Evolutionary conservation across 2,888 invertebrate species (phyloP), one percentile per base, ranked within the genome.

Genomic region (Lasioglossum leucozonium): DNA sequence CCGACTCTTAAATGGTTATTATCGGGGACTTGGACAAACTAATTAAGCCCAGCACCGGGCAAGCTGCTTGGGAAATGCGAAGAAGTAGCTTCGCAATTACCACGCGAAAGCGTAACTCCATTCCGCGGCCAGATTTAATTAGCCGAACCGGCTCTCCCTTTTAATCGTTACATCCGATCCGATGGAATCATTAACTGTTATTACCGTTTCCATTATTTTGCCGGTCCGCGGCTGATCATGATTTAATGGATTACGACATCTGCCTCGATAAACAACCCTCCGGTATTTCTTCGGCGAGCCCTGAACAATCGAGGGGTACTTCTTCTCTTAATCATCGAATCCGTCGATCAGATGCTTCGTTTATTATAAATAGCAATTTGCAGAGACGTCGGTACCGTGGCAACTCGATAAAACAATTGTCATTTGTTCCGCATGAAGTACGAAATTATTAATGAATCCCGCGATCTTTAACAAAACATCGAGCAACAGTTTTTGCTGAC

Each of bases 11-110:
- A 44, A 72, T 5, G 34, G 37, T 18, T 26, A 72, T 72, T 72
- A 72, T 82, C 76, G 82, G 34, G 67, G 37, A 44, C 83, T 55
- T 40, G 42, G 65, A 13, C 16, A 18, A 65, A 72, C 72, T 71
- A 82, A 75, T 82, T 82, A 72, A 47, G 67, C n/a, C n/a, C 26
- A 22, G 11, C 51, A 51, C 16, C 42, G 16, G 2, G 30, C 62
- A 26, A 65, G 40, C 30, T 30, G 37, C 11, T 51, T n/a, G 18
- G 67, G 16, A 30, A n/a, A 18, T 16, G 37, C 34, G 30, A 22
- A 47, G 74, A 75, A 62, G 75, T 62, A 71, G 42, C n/a, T 47
- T 71, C 40, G 58, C 82, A 82, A 82, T 82, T 82, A 82, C n/a
- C 11, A 2, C 51, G 51, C 51, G 47, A 18, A 34, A 47, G 71